Conservation (phyloP, 1,140 invertebrate species). For the Bombus polaris region DNA sequence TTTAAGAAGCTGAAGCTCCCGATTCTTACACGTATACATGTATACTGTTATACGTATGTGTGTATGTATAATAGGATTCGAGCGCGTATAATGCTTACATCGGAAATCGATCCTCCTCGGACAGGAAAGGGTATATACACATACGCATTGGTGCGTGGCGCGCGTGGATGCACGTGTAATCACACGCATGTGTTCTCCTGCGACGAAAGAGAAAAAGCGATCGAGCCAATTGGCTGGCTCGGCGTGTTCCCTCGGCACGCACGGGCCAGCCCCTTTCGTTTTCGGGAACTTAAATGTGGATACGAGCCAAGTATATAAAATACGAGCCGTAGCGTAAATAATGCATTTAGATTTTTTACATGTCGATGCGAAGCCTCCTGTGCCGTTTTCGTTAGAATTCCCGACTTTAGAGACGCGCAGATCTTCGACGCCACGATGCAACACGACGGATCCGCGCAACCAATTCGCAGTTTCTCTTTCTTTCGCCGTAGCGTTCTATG, state of each 20-base stretch:
- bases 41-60: constrained; percentile 1
- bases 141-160: background rate
- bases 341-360: constrained; percentile 77
- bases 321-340: constrained; percentile 54
- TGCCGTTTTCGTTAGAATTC: constrained; percentile 60
- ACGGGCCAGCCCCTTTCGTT: constrained; percentile 23
- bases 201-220: background rate
- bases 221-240: background rate
- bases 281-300: constrained; percentile 5
- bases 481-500: constrained; percentile 32
- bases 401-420: constrained; percentile 47
- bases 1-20: constrained; percentile 30
- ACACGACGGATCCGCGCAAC: constrained; percentile 19
- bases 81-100: background rate
- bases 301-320: constrained; percentile 43
- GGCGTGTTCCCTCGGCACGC: background rate
- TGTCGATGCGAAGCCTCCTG: constrained; percentile 60
- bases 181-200: background rate
- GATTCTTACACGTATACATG: constrained; percentile 35
- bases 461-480: constrained; percentile 19
- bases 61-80: constrained; percentile 38
- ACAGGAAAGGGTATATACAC: constrained; percentile 18
- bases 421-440: constrained; percentile 18
- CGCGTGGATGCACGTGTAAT: background rate
- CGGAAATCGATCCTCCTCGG: background rate